These are phyloP conservation scores for Phylloscopus whistleri DNA, from an alignment of 2,113 vertebrate genomes.

Conservation along the genomic window DNA sequence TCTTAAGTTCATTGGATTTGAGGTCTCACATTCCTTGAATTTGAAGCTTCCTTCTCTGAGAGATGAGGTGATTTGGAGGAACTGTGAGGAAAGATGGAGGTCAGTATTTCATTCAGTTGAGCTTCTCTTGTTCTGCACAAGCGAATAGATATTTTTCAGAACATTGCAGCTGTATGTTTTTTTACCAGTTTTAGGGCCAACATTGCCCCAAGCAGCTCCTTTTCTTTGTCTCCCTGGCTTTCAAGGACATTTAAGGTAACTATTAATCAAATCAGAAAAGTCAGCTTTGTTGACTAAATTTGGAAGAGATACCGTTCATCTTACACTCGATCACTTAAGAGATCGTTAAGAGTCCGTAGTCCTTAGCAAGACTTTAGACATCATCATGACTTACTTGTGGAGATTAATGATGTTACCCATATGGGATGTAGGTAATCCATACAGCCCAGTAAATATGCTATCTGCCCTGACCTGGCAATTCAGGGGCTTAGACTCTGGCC, in stretches of 20 bases:
- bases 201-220: not conserved
- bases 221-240: not conserved
- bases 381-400: not conserved
- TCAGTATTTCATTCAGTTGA: not conserved
- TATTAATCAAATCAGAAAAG: not conserved
- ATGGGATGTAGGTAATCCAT: not conserved
- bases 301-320: not conserved
- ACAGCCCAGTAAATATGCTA: not conserved
- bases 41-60: not conserved
- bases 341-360: not conserved
- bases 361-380: not conserved
- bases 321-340: not conserved
- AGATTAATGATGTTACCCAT: not conserved
- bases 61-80: not conserved
- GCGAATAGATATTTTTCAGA: not conserved
- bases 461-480: not conserved
- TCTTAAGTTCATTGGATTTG: not conserved
- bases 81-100: not conserved
- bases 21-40: not conserved
- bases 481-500: not conserved
- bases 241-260: not conserved
- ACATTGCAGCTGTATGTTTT: not conserved
- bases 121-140: not conserved
- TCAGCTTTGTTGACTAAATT: not conserved
- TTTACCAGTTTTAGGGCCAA: not conserved